Evolutionary conservation across 37 sponge, comb jelly and placozoan species (phyloP), one percentile per base, ranked within the genome.

Genomic region (Spongilla lacustris): DNA sequence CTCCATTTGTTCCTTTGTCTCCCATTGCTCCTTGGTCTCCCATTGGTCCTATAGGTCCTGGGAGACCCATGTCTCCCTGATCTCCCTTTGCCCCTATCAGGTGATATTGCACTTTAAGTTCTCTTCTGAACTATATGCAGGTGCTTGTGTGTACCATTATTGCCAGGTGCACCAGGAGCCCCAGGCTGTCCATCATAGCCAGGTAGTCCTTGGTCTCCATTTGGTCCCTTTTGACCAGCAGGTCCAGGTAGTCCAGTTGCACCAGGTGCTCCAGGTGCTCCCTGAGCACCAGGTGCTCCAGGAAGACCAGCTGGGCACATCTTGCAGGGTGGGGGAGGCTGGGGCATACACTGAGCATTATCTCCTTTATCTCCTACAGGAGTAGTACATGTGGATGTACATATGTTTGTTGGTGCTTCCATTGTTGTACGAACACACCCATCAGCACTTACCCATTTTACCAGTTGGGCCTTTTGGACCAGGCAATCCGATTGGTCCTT

Each of bases 261-360:
- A 9, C 41, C 41, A 9, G 41, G 3, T 6, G 6, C 41, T 9
- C 41, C 41, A 22, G 10, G 50, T 75, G 2, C 1, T 34, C 30
- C 48, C 36, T 79, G n/a, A 58, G 85, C 86, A 70, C 86, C 91
- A 32, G 91, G 91, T 48, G 75, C 27, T 76, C 93, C 93, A 48
- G 82, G 84, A 10, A 73, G 71, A 29, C 93, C 93, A 69, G 90
- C 71, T 83, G 75, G 71, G 25, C 93, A 90, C 26, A 68, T 66
- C 37, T 85, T 69, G 22, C 93, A 90, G 0, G 75, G 68, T 10
- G 70, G 69, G 0, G 90, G n/a, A 49, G 49, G 36, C 4, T 68
- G 73, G n/a, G 90, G 41, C 41, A 41, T 6, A 6, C 41, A 41
- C 80, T 71, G 25, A 69, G 83, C 89, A 49, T 84, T 69, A 66